Evolutionary conservation across 2,113 vertebrate genomes (phyloP), one percentile per base, ranked within the genome.

Genomic region (Alligator sinensis): DNA sequence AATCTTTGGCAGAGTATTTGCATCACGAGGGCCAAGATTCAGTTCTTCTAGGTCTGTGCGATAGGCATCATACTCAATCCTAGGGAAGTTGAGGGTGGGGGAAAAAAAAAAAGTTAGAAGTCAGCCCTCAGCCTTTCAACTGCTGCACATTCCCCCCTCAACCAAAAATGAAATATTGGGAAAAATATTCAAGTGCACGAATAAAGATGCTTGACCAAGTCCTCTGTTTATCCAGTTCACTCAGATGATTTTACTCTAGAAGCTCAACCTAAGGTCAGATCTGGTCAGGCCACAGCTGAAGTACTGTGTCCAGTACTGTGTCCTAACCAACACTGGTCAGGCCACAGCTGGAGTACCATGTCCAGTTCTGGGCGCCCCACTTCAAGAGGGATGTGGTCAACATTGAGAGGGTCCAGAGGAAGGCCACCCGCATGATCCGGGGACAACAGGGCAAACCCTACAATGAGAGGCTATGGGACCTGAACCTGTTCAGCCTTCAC

Each of bases 31-130:
- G 21, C 99, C 99, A 96, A 99, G 97, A 94, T 99, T 99, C 92
- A 99, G 91, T 96, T 99, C 99, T 97, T 99, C 99, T 89, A 99
- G 96, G 94, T 99, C 99, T 15, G 99, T 99, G 80, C 99, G 98
- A 95, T 99, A 99, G 0, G 99, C 99, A 88, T 99, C 99, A 12
- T 99, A 99, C 89, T 99, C 99, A 83, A 99, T 97, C 96, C 99
- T 99, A 93, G 84, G 59, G 97, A 86, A 18, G 77, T 86, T 93
- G 19, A 30, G 13, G 4, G 59, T 47, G 4, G 14, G 72, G 2
- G 70, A 34, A n/a, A 66, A 28, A 85, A 85, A 75, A 95, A 58
- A 83, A 12, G 38, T 34, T 77, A 95, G n/a, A 96, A 86, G 80
- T 72, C 28, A 78, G 58, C 70, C 22, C 34, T 24, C 30, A 77